phyloP scores from a whole-genome alignment of 1,140 invertebrate species.

The Orius laevigatus region DNA sequence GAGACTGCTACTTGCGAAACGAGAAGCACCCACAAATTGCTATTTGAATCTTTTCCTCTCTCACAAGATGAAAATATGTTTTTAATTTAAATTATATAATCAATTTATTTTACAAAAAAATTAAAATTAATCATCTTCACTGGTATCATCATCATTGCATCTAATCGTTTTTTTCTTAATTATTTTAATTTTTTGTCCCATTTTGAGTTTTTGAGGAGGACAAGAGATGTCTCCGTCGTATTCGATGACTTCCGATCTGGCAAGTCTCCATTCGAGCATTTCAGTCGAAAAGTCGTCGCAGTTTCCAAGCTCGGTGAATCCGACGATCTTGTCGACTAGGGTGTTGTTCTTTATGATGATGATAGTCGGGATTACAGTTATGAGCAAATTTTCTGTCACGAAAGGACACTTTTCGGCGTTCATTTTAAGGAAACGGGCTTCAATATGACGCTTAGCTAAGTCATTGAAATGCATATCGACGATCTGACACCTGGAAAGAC shows the following conservation, averaged over 20 bases:
- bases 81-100: no score
- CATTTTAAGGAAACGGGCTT: slow-evolving; percentile 80
- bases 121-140: no score
- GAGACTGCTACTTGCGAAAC: no score
- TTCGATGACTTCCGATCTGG: slow-evolving; percentile 56
- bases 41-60: no score
- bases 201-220: slow-evolving; percentile 40
- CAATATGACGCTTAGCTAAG: slow-evolving; percentile 77
- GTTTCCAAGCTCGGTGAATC: slow-evolving; percentile 88
- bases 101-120: no score
- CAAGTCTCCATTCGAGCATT: slow-evolving; percentile 83
- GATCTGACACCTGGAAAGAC: slow-evolving; percentile 74
- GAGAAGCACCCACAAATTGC: no score
- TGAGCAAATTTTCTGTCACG: slow-evolving; percentile 68
- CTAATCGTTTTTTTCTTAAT: neutral
- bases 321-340: slow-evolving; percentile 81
- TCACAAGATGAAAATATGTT: no score
- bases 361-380: slow-evolving; percentile 80
- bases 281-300: slow-evolving; percentile 88
- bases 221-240: slow-evolving; percentile 61
- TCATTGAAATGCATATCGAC: slow-evolving; percentile 84
- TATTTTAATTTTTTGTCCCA: slow-evolving; percentile 16
- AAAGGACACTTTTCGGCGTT: slow-evolving; percentile 85
- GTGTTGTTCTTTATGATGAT: slow-evolving; percentile 68
- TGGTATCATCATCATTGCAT: no score